These are phyloP conservation scores for Neogobius melanostomus DNA, from an alignment of 2,113 vertebrate species.

Conservation along the genomic window DNA sequence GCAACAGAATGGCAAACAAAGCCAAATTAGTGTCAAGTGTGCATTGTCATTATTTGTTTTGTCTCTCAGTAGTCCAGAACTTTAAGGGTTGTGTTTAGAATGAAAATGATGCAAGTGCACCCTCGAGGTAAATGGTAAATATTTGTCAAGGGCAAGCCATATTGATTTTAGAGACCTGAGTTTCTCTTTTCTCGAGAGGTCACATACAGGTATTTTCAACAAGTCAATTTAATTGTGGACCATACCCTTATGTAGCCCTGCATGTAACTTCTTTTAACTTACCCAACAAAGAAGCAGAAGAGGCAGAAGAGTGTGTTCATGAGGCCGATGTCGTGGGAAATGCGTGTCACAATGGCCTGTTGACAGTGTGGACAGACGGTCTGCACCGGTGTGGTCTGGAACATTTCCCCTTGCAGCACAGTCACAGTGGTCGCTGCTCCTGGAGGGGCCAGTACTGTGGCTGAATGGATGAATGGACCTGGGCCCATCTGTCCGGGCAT, in stretches of 20 bases:
- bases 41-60: no score
- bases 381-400: slow-evolving; percentile 90
- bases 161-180: not conserved
- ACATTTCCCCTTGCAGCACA: slow-evolving; percentile 95
- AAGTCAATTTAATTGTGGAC: not conserved
- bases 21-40: no score
- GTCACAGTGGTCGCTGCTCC: slow-evolving; percentile 91
- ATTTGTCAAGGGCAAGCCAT: not conserved
- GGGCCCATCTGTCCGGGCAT: slow-evolving; percentile 75
- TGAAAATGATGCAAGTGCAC: no score
- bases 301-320: slow-evolving; percentile 96
- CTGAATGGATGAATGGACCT: slow-evolving; percentile 83
- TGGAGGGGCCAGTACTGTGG: slow-evolving; percentile 86
- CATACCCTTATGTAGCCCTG: not conserved
- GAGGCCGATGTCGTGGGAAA: slow-evolving; percentile 90
- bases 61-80: no score
- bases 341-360: slow-evolving; percentile 93
- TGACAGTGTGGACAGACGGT: slow-evolving; percentile 97
- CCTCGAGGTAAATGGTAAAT: no score
- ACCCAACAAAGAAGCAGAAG: slow-evolving; percentile 98
- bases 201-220: not conserved
- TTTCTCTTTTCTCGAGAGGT: not conserved
- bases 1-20: no score
- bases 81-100: no score
- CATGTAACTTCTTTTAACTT: slow-evolving; percentile 49